These are phyloP conservation scores for Lophotriccus pileatus DNA, from an alignment of 2,797 vertebrate species.

Conservation along the genomic window DNA sequence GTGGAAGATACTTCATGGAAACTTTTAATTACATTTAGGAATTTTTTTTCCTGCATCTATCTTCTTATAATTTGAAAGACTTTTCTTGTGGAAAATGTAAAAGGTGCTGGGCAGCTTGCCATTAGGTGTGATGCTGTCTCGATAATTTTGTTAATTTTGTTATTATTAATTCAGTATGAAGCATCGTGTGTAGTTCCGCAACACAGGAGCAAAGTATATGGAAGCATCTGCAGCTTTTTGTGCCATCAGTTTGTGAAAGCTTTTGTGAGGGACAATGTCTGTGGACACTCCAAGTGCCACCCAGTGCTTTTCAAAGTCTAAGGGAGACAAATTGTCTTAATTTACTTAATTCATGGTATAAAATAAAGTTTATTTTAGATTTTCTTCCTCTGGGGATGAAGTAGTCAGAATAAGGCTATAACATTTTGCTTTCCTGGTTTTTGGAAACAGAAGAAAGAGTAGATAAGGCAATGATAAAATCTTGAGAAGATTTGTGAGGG, in stretches of 20 bases:
- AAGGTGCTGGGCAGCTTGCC: neutral
- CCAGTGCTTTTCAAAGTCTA: neutral
- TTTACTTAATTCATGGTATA: neutral
- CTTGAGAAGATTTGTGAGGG: neutral
- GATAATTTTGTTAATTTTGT: neutral
- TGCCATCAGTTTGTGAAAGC: neutral
- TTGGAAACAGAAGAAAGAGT: neutral
- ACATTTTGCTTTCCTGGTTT: neutral
- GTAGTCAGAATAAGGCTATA: neutral
- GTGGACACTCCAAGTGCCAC: accelerated
- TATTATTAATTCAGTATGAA: neutral
- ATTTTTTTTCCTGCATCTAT: neutral
- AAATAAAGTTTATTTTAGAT: neutral
- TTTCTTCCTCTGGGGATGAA: neutral
- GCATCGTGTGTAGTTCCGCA: neutral
- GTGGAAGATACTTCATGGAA: neutral
- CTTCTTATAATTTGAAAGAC: neutral
- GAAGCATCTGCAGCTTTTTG: neutral
- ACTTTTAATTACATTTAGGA: neutral
- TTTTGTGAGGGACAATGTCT: neutral
- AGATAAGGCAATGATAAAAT: neutral
- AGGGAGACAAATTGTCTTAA: neutral
- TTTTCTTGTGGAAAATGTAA: neutral
- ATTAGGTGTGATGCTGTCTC: neutral
- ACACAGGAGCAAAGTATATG: neutral